phyloP scores from a whole-genome alignment of 64 coral and sea anemone genomes.

The Cladopsammia gracilis region DNA sequence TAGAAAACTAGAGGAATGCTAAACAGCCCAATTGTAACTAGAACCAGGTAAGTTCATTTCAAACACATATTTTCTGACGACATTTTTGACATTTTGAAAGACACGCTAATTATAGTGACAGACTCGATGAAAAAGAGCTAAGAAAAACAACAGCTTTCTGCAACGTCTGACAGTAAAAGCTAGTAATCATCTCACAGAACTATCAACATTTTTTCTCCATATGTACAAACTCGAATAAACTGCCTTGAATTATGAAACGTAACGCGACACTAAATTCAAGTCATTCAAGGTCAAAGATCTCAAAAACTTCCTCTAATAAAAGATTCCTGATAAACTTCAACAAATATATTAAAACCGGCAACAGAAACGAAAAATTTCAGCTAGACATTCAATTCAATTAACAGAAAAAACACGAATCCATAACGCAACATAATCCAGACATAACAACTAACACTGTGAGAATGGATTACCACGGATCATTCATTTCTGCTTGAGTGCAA shows the following conservation, averaged over 20 bases:
- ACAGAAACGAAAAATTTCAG: background rate
- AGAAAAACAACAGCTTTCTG: background rate
- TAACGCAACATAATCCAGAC: background rate
- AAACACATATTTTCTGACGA: slow-evolving; percentile 1
- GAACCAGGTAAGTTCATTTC: background rate
- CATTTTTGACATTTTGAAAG: slow-evolving; percentile 4
- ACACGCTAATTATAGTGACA: background rate
- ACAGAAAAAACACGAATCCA: background rate
- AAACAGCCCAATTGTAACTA: background rate
- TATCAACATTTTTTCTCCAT: background rate
- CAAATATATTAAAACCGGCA: no score
- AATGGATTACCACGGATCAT: background rate
- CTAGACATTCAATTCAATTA: background rate
- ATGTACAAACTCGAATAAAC: background rate
- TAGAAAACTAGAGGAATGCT: slow-evolving; percentile 4
- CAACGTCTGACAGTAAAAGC: background rate
- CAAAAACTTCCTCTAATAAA: background rate
- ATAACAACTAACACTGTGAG: background rate
- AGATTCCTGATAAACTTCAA: background rate
- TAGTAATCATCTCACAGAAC: background rate
- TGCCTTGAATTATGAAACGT: background rate
- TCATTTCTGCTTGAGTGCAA: background rate
- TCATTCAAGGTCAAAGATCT: slow-evolving; percentile 8
- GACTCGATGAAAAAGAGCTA: background rate
- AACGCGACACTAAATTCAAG: background rate